Percentiles rank a stretch among this genome's conserved stretches.
phyloP scores from a whole-genome alignment of 2,888 invertebrate genomes.

The Boloria selene region DNA sequence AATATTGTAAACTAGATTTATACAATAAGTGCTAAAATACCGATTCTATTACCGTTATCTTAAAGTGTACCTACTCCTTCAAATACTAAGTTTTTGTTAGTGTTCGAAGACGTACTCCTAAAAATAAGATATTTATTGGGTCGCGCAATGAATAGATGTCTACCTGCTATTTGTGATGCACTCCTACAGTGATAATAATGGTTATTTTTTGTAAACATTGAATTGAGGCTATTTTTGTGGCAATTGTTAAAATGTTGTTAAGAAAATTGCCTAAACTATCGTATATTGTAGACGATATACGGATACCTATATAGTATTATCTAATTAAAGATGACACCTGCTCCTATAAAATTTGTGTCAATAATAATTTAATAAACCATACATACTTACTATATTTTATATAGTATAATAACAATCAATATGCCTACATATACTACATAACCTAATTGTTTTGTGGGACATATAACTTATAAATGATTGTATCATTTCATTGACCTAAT shows the following conservation, averaged over 20 bases:
- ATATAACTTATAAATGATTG: no score
- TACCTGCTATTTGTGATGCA: conserved; percentile 59
- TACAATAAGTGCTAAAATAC: conserved; percentile 46
- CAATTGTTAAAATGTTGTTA: conserved; percentile 27
- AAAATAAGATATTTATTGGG: conserved; percentile 45
- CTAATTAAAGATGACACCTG: neutral
- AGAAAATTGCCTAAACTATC: neutral
- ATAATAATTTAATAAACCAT: neutral
- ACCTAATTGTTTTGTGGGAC: neutral
- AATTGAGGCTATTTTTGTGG: conserved; percentile 27
- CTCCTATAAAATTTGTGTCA: neutral
- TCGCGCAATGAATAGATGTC: conserved; percentile 51
- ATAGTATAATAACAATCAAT: no score
- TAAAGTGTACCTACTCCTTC: conserved; percentile 31
- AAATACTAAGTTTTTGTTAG: no score
- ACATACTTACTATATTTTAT: neutral
- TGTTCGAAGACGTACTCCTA: conserved; percentile 32
- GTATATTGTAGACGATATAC: neutral
- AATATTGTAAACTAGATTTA: conserved; percentile 45
- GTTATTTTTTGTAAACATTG: conserved; percentile 44
- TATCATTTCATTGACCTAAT: conserved; percentile 15
- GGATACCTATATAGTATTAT: no score
- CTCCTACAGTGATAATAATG: conserved; percentile 29
- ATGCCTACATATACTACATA: no score
- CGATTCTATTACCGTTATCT: conserved; percentile 49